Evolutionary conservation across 2,113 vertebrate species (phyloP).

Genomic region (Scatophagus argus): DNA sequence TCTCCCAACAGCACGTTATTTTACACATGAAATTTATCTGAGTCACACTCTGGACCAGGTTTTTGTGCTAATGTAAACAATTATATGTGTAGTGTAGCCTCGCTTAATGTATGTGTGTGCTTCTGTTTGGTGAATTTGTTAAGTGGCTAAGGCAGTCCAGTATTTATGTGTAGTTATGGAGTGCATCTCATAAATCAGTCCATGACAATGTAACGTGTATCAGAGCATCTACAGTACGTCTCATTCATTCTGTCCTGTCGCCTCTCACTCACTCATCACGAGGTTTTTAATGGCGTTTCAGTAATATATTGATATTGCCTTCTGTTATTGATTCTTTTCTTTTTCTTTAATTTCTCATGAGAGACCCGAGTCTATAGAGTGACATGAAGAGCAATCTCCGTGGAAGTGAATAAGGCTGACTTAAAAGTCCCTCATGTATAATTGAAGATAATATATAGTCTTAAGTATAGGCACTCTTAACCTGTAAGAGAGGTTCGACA

Average conservation of each 20-base stretch:
- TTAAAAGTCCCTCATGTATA: conserved; percentile 24
- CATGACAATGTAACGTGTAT: not conserved
- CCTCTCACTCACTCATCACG: not conserved
- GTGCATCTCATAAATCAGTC: conserved; percentile 37
- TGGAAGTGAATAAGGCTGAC: conserved; percentile 17
- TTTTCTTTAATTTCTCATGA: conserved; percentile 44
- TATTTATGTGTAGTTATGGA: conserved; percentile 20
- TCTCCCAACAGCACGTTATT: not conserved
- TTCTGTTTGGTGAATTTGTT: conserved; percentile 17
- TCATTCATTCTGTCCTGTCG: conserved; percentile 23
- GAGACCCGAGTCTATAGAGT: conserved; percentile 5
- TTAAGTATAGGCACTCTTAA: conserved; percentile 31
- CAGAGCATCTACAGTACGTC: not conserved
- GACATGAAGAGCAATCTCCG: conserved; percentile 2
- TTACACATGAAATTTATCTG: not conserved
- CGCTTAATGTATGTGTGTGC: not conserved
- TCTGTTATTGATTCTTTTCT: conserved; percentile 59
- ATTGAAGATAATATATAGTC: conserved; percentile 33
- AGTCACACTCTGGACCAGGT: not conserved
- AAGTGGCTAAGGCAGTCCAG: not conserved
- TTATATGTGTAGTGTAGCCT: not conserved
- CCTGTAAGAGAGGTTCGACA: not conserved
- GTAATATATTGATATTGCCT: conserved; percentile 57
- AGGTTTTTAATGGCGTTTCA: conserved; percentile 25
- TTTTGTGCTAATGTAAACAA: conserved; percentile 3